Evolutionary conservation across 2,888 invertebrate genomes (phyloP).

Genomic region (Xanthorhoe spadicearia): DNA sequence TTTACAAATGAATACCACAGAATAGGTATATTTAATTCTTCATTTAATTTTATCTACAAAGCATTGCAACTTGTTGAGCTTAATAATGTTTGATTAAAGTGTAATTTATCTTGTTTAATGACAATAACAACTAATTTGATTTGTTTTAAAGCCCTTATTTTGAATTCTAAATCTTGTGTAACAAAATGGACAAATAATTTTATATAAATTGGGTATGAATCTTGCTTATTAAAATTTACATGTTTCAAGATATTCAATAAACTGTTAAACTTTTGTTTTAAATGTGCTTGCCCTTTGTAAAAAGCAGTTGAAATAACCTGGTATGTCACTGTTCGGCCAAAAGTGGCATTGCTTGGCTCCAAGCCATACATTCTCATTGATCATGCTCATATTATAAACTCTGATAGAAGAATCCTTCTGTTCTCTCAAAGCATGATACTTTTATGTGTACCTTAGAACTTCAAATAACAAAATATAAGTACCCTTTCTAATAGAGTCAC

Average conservation of each 20-base stretch:
- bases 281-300: background rate
- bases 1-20: background rate
- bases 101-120: background rate
- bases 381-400: background rate
- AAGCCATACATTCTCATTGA: constrained; percentile 14
- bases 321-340: constrained; percentile 21
- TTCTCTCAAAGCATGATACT: background rate
- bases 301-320: constrained; percentile 24
- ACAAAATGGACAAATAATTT: background rate
- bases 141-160: background rate
- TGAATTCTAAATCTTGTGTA: background rate
- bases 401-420: background rate
- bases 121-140: background rate
- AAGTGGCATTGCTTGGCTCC: constrained; percentile 17
- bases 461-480: too few relatives aligned
- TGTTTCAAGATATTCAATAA: background rate
- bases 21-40: background rate
- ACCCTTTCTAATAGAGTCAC: too few relatives aligned
- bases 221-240: background rate
- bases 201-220: background rate
- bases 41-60: background rate
- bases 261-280: background rate
- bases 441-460: background rate
- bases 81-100: background rate
- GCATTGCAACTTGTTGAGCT: background rate